Evolutionary conservation across 2,797 vertebrate genomes (phyloP).

Genomic region (Gymnopithys bicolor): DNA sequence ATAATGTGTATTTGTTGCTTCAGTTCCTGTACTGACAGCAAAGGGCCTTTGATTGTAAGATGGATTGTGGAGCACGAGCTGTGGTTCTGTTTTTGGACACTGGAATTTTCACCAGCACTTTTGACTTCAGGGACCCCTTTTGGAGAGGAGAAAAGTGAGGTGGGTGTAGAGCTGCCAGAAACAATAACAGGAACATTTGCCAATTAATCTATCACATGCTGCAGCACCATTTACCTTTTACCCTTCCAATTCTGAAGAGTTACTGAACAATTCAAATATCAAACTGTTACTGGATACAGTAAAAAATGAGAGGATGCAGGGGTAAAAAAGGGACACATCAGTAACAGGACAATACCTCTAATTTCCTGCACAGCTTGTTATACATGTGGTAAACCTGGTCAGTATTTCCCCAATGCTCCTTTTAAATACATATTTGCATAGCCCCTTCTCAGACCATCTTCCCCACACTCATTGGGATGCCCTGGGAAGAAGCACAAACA

Average conservation of each 20-base stretch:
- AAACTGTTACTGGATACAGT: neutral
- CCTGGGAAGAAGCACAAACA: neutral
- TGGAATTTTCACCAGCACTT: neutral
- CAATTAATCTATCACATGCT: conserved; percentile 54
- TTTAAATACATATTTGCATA: neutral
- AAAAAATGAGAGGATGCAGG: neutral
- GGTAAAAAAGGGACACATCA: conserved; percentile 20
- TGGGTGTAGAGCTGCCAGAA: conserved; percentile 41
- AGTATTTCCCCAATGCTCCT: neutral
- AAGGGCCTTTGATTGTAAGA: conserved; percentile 56
- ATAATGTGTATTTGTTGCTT: conserved; percentile 9
- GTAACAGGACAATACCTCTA: conserved; percentile 23
- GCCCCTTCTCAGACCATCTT: neutral
- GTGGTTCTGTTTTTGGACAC: conserved; percentile 13
- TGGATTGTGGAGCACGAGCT: conserved; percentile 47
- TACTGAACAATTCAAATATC: conserved; percentile 19
- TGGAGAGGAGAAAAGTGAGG: conserved; percentile 25
- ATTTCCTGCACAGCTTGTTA: conserved; percentile 17
- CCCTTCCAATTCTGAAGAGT: conserved; percentile 49
- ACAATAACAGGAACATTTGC: conserved; percentile 63
- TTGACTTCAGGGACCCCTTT: conserved; percentile 24
- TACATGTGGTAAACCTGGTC: neutral
- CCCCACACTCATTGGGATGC: rapidly evolving
- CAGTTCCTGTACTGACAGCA: conserved; percentile 65
- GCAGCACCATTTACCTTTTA: conserved; percentile 64